A percentile compares a stretch with the other conserved stretches of the same genome.
Conservation (phyloP, 2,888 invertebrate genomes). For the Dynastes maya region DNA sequence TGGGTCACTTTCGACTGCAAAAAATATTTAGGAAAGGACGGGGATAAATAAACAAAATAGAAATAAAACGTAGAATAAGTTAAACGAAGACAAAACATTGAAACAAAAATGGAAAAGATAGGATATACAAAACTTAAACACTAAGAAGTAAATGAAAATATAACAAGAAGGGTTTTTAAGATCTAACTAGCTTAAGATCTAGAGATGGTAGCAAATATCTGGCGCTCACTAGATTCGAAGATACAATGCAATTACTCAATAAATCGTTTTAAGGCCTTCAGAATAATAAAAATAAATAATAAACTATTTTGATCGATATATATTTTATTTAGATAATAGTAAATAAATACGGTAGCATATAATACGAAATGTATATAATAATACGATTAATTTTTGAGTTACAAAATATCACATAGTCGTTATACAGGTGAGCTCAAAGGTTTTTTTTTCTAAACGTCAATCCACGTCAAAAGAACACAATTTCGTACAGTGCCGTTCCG, state of each 20-base stretch:
- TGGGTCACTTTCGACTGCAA: slow-evolving; percentile 87
- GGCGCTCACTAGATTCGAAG: background rate
- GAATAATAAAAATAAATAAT: no score
- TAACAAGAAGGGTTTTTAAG: background rate
- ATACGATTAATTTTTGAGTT: slow-evolving; percentile 1
- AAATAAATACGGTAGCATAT: background rate
- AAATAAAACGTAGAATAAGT: slow-evolving; percentile 55
- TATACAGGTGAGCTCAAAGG: background rate
- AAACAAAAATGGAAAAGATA: slow-evolving; percentile 1
- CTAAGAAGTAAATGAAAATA: slow-evolving; percentile 9
- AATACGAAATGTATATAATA: slow-evolving; percentile 24
- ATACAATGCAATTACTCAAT: background rate
- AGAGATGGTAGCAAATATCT: background rate
- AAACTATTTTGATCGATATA: background rate
- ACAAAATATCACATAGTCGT: slow-evolving; percentile 51
- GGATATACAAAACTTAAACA: slow-evolving; percentile 19
- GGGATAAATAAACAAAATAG: slow-evolving; percentile 63
- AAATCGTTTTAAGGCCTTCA: background rate
- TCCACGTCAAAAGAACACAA: background rate
- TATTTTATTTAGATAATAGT: background rate
- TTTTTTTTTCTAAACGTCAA: background rate
- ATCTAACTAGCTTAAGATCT: background rate
- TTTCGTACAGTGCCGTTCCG: no score
- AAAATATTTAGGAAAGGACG: slow-evolving; percentile 61
- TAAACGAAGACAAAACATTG: slow-evolving; percentile 36